These are phyloP conservation scores for Phoenicopterus ruber DNA, from an alignment of 2,113 vertebrate species.

Conservation along the genomic window DNA sequence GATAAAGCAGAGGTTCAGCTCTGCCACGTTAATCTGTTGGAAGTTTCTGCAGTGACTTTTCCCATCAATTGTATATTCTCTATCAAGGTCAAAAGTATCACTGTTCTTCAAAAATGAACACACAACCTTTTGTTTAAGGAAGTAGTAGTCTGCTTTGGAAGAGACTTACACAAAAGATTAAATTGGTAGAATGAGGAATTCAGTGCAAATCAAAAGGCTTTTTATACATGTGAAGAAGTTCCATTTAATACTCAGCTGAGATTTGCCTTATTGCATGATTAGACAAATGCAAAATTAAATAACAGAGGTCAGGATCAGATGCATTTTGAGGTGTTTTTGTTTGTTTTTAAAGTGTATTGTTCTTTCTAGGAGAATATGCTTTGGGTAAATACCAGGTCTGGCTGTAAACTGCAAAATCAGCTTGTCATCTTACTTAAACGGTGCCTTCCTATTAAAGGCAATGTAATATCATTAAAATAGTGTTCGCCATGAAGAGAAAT, in stretches of 20 bases:
- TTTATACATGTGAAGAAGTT: background rate
- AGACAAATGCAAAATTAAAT: background rate
- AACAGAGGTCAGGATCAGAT: background rate
- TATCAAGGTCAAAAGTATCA: background rate
- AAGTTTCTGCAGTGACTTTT: constrained; percentile 1
- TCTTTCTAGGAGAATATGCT: background rate
- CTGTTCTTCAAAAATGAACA: background rate
- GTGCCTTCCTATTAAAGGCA: background rate
- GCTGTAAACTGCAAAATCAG: background rate
- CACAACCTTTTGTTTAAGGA: constrained; percentile 16
- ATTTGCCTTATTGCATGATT: background rate
- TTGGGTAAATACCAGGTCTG: background rate
- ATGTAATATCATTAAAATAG: background rate
- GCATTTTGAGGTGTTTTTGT: background rate
- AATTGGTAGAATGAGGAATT: background rate
- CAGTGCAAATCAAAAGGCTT: background rate
- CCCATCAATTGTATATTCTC: background rate
- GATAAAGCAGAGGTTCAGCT: background rate
- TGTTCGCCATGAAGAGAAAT: background rate
- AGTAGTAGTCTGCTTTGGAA: background rate
- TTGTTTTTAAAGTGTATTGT: background rate
- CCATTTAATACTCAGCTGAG: background rate
- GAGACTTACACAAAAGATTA: background rate
- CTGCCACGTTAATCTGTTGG: background rate
- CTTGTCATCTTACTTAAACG: background rate